Base-by-base conservation (phyloP, 2,888 invertebrate species). In the Monopis laevigella region DNA sequence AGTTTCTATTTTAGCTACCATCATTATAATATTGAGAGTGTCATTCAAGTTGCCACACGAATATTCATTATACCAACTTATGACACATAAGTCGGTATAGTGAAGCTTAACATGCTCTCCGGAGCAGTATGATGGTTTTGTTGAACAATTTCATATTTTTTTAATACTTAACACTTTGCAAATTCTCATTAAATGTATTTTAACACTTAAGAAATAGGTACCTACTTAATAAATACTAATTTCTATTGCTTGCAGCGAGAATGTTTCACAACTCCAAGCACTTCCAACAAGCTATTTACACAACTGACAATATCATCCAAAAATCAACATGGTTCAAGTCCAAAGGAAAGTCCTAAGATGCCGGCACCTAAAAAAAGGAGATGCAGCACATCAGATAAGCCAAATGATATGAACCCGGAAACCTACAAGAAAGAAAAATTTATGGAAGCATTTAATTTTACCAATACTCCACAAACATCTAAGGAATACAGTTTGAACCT, bases 381-480 rank as follows among this genome's bases (percentile, higher is more conserved):
- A 41, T 68, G 80, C 46, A 81, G 82, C 45, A 72, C 80, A 12
- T 80, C 81, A 1, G 81, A 81, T 46, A 81, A 78, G 54, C 75
- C 80, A 2, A 70, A 57, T 52, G 80, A 81, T 50, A 51, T 66
- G 1, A 62, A 59, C 27, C 62, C 58, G 21, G 75, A 77, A 18
- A 52, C 55, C 28, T 56, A 62, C 36, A 80, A 80, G 48, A 80
- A 71, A 49, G 69, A 55, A 47, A 80, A 69, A 56, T 34, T 68
- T 19, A 44, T 67, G 46, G 75, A 73, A 50, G 56, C 67, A 47
- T 66, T 65, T 70, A 75, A 78, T 59, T 65, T 71, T 53, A 65
- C 69, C 51, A 65, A 56, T 54, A 72, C 54, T 57, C 52, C 63
- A 13, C 62, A 67, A 45, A 48, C 59, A 26, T 54, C 55, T 13